phyloP scores from a whole-genome alignment of 2,113 vertebrate genomes.

The Anolis sagrei region DNA sequence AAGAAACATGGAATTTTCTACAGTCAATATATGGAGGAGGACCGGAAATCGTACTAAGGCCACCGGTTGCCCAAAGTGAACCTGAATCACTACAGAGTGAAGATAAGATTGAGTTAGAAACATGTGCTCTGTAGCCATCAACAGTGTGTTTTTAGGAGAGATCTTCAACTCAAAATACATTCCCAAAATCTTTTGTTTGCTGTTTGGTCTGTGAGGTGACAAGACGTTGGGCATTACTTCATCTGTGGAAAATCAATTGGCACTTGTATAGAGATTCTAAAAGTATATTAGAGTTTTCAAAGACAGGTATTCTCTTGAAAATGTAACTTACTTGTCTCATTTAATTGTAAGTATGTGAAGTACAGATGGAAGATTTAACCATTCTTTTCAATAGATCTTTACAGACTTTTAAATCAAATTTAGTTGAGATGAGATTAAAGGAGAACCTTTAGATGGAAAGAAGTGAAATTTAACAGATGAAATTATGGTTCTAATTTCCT shows the following conservation, averaged over 20 bases:
- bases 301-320: conserved; percentile 62
- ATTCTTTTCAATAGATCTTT: conserved; percentile 55
- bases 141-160: conserved; percentile 61
- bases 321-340: conserved; percentile 53
- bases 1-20: conserved; percentile 98
- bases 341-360: conserved; percentile 67
- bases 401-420: conserved; percentile 65
- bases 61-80: conserved; percentile 86
- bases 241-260: conserved; percentile 57
- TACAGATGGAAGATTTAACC: conserved; percentile 53
- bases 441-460: conserved; percentile 1
- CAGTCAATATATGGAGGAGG: conserved; percentile 94
- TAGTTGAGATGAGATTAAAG: conserved; percentile 63
- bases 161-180: conserved; percentile 75
- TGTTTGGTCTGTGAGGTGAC: conserved; percentile 47
- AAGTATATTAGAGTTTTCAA: conserved; percentile 53
- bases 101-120: conserved; percentile 97
- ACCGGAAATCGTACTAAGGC: conserved; percentile 90
- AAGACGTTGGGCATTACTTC: conserved; percentile 75
- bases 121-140: conserved; percentile 84
- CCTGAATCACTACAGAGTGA: conserved; percentile 84
- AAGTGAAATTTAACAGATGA: conserved; percentile 7
- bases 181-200: conserved; percentile 70
- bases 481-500: conserved; percentile 68
- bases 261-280: conserved; percentile 55